These are phyloP conservation scores for Phyllostomus discolor DNA, from an alignment of 2,113 vertebrate species.

Conservation along the genomic window DNA sequence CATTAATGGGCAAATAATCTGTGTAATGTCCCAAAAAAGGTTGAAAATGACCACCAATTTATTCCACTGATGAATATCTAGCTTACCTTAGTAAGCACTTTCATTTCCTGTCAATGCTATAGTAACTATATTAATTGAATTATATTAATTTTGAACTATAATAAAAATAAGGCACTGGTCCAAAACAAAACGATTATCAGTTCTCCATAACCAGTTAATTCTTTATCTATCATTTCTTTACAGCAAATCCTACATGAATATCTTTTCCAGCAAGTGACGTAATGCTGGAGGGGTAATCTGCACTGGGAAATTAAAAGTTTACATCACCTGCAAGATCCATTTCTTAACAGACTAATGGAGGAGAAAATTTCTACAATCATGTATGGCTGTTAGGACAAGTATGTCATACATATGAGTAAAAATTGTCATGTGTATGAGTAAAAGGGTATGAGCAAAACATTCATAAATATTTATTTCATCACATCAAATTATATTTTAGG, in stretches of 20 bases:
- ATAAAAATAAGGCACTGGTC: background rate
- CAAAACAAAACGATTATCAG: background rate
- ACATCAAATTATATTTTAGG: background rate
- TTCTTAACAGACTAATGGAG: background rate
- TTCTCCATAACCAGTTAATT: background rate
- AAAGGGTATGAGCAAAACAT: background rate
- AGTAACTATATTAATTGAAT: background rate
- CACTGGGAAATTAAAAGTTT: background rate
- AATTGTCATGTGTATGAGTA: background rate
- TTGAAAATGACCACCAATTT: background rate
- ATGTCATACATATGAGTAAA: background rate
- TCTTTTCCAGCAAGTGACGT: background rate
- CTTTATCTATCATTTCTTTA: background rate
- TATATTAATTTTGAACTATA: background rate
- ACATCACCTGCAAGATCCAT: background rate
- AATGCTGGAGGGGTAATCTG: background rate
- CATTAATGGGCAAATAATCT: background rate
- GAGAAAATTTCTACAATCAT: background rate
- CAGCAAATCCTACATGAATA: background rate
- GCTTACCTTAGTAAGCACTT: background rate
- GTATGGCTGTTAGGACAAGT: background rate
- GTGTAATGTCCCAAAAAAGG: background rate
- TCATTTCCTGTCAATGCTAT: background rate
- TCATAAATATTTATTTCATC: background rate
- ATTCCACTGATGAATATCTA: background rate